Conservation (phyloP, 2,888 invertebrate species). For the Epsilonema sp. region DNA sequence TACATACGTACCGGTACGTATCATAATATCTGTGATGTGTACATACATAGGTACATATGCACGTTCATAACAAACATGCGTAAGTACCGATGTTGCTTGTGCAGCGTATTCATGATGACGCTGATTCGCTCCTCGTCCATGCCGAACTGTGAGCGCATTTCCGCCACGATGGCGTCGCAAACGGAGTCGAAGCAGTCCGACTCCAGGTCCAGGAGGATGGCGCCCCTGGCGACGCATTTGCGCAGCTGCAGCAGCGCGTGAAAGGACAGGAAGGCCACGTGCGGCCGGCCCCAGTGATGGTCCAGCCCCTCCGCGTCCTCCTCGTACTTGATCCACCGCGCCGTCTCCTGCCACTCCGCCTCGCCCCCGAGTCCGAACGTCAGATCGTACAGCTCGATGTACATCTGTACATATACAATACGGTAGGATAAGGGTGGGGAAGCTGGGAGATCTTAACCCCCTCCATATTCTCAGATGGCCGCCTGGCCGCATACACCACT, state of each 20-base stretch:
- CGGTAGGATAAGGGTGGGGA: too few relatives aligned
- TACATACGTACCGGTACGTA: too few relatives aligned
- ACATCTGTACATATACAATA: too few relatives aligned
- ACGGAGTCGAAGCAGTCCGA: background rate
- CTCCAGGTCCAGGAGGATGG: background rate
- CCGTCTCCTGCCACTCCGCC: slow-evolving; percentile 91
- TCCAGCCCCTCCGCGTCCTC: slow-evolving; percentile 82
- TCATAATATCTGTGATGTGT: background rate
- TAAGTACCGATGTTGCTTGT: background rate
- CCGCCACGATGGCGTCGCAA: background rate
- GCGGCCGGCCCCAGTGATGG: slow-evolving; percentile 74
- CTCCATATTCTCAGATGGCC: too few relatives aligned
- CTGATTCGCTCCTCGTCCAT: background rate
- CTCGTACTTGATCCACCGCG: slow-evolving; percentile 92
- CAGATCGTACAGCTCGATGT: slow-evolving; percentile 79
- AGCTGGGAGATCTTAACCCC: too few relatives aligned
- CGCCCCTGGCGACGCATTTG: too few relatives aligned
- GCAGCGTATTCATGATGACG: background rate
- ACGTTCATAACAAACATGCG: too few relatives aligned
- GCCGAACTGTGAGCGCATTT: background rate
- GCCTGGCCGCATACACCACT: too few relatives aligned
- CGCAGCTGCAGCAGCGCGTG: too few relatives aligned
- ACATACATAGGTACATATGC: too few relatives aligned
- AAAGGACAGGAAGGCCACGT: too few relatives aligned
- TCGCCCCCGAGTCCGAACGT: too few relatives aligned